Percentiles rank a stretch among this genome's conserved stretches.
phyloP scores from a whole-genome alignment of 2,113 vertebrate genomes.

The Microtus montanus region DNA sequence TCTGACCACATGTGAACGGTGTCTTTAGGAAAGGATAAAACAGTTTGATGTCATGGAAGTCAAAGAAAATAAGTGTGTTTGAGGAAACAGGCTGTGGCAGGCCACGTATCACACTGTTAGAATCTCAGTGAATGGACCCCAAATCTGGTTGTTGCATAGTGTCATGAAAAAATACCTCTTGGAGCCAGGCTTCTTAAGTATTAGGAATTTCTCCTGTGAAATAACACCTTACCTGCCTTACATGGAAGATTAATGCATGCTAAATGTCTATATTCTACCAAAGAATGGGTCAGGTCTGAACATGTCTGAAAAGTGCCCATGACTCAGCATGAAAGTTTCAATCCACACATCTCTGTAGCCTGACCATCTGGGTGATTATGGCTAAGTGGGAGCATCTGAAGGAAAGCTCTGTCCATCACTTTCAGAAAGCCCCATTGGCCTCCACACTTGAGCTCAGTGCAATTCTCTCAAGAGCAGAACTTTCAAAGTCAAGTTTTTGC shows the following conservation, averaged over 20 bases:
- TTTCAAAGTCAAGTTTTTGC: background rate
- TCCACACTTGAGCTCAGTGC: background rate
- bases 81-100: background rate
- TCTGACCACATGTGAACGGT: background rate
- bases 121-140: background rate
- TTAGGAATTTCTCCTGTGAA: background rate
- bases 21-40: background rate
- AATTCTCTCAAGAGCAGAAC: background rate
- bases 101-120: background rate
- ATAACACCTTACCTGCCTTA: background rate
- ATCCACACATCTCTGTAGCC: background rate
- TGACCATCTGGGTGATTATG: background rate
- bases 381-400: background rate
- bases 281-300: background rate
- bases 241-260: background rate
- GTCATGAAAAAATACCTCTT: background rate
- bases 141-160: background rate
- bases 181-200: background rate
- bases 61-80: background rate
- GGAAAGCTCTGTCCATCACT: background rate
- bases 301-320: background rate
- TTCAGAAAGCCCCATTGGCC: background rate
- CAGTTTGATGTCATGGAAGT: background rate
- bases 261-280: background rate
- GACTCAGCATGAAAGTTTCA: background rate